Evolutionary conservation across 1,140 invertebrate genomes (phyloP).

Genomic region (Drosophila subobscura): DNA sequence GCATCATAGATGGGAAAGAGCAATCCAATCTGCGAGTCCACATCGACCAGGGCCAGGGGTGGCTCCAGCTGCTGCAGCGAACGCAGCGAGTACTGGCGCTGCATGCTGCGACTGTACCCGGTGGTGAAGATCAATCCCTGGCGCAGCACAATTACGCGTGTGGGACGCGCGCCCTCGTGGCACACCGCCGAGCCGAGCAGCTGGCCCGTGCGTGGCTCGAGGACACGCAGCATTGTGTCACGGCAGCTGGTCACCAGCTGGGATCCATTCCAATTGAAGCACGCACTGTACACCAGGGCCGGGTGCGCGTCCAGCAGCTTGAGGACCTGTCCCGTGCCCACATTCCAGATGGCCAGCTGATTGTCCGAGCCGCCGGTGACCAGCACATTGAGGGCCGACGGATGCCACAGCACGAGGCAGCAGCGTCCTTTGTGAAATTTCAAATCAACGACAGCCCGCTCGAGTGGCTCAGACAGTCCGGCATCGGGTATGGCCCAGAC

Average conservation of each 20-base stretch:
- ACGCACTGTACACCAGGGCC: conserved; percentile 98
- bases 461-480: no score
- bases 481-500: conserved; percentile 99
- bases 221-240: conserved; percentile 98
- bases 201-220: conserved; percentile 95
- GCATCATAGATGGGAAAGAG: conserved; percentile 99
- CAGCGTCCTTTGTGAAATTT: no score
- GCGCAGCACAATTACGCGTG: conserved; percentile 95
- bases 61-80: conserved; percentile 94
- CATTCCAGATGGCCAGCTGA: no score
- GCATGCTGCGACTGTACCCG: conserved; percentile 98
- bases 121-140: conserved; percentile 97
- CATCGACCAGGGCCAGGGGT: conserved; percentile 96
- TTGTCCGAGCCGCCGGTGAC: no score
- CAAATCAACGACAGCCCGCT: no score
- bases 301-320: conserved; percentile 96
- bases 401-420: no score
- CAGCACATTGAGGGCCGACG: no score
- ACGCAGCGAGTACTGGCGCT: conserved; percentile 96
- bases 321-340: no score
- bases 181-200: conserved; percentile 94
- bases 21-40: conserved; percentile 98
- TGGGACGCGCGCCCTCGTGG: conserved; percentile 98
- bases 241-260: conserved; percentile 98
- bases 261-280: conserved; percentile 98